Conservation (phyloP, 2,113 vertebrate genomes). For the Podarcis raffonei region DNA sequence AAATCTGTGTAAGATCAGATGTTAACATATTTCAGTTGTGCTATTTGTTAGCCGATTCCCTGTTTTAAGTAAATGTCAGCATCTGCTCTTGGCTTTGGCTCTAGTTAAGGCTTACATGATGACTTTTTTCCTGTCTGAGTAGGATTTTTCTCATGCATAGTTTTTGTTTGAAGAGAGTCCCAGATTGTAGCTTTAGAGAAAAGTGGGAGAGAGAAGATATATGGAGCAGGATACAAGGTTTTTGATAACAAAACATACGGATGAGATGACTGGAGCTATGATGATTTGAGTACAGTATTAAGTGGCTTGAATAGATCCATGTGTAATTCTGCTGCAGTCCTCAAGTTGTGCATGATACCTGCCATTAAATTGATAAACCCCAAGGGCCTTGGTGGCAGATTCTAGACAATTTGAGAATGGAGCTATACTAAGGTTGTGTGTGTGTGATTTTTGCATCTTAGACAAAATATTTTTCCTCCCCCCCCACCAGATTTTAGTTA, state of each 20-base stretch:
- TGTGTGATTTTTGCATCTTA: neutral
- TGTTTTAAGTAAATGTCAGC: conserved; percentile 47
- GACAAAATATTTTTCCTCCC: neutral
- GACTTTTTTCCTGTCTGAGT: conserved; percentile 23
- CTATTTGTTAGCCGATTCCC: conserved; percentile 44
- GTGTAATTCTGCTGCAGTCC: neutral
- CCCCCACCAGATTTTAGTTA: neutral
- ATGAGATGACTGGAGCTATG: conserved; percentile 18
- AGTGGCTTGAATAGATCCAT: neutral
- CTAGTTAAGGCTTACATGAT: conserved; percentile 19
- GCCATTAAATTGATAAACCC: neutral
- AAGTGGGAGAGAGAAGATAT: neutral
- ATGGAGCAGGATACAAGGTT: conserved; percentile 38
- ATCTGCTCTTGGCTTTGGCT: conserved; percentile 34
- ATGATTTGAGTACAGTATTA: neutral
- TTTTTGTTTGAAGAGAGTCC: conserved; percentile 45
- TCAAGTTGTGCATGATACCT: neutral
- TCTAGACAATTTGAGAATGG: neutral
- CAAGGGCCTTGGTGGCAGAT: neutral
- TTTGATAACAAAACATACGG: conserved; percentile 31
- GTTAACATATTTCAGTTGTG: conserved; percentile 44
- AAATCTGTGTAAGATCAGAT: conserved; percentile 26
- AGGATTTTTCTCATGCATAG: conserved; percentile 19
- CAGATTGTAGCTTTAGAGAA: conserved; percentile 1
- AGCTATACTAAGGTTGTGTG: neutral